Evolutionary conservation across 2,888 invertebrate genomes (phyloP).

Genomic region (Drosophila algonquin): DNA sequence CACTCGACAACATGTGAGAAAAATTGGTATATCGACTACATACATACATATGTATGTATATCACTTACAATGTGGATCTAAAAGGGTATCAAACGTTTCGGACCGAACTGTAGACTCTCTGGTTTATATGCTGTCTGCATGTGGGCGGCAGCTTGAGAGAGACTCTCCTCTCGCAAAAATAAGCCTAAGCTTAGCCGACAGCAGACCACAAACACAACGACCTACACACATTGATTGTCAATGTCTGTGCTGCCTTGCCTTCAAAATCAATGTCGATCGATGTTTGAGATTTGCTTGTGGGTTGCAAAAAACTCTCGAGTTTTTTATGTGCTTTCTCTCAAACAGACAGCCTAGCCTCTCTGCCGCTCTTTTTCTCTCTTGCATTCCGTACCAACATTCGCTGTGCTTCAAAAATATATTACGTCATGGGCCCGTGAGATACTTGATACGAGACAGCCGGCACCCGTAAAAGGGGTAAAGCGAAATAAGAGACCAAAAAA

Average conservation of each 20-base stretch:
- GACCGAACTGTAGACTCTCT: not conserved
- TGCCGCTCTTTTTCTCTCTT: slow-evolving; percentile 6
- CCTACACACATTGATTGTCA: slow-evolving; percentile 28
- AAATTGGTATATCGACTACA: too few relatives aligned
- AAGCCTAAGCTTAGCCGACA: slow-evolving; percentile 12
- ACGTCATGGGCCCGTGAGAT: slow-evolving; percentile 61
- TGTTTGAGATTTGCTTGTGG: slow-evolving; percentile 58
- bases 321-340: slow-evolving; percentile 55
- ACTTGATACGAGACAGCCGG: slow-evolving; percentile 60
- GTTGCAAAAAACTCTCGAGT: slow-evolving; percentile 41
- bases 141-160: not conserved
- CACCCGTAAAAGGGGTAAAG: slow-evolving; percentile 26
- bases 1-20: too few relatives aligned
- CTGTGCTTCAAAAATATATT: slow-evolving; percentile 48
- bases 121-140: not conserved
- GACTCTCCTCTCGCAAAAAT: not conserved
- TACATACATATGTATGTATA: too few relatives aligned
- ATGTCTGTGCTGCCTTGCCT: slow-evolving; percentile 64
- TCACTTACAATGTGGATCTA: not conserved
- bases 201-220: slow-evolving; percentile 12
- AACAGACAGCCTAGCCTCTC: slow-evolving; percentile 15
- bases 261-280: slow-evolving; percentile 70
- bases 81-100: not conserved
- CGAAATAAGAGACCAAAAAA: slow-evolving; percentile 42
- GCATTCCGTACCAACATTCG: slow-evolving; percentile 4